Conservation (phyloP, 2,888 invertebrate species). For the Hypena proboscidalis region DNA sequence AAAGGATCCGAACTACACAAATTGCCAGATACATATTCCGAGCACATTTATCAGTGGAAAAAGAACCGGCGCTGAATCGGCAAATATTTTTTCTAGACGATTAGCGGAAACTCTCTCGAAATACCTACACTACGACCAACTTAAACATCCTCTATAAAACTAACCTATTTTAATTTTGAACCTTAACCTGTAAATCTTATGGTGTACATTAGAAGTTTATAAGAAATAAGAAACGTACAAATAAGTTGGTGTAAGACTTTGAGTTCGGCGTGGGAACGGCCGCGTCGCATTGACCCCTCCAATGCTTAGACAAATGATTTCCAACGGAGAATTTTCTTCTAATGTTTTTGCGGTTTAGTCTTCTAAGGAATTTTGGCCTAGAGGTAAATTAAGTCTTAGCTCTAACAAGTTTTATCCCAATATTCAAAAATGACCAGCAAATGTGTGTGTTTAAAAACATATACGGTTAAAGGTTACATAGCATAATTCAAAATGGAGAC, state of each 20-base stretch:
- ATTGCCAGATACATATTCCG: constrained; percentile 74
- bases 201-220: constrained; percentile 28
- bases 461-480: too few species aligned
- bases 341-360: constrained; percentile 56
- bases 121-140: constrained; percentile 64
- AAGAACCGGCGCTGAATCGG: constrained; percentile 73
- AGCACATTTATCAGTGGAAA: constrained; percentile 77
- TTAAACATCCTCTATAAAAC: constrained; percentile 28
- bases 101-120: constrained; percentile 78
- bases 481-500: too few species aligned
- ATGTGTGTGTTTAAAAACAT: too few species aligned
- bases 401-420: too few species aligned
- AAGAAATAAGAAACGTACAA: constrained; percentile 22
- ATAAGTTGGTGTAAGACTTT: constrained; percentile 42
- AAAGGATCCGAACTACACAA: constrained; percentile 65
- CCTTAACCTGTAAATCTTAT: constrained; percentile 37
- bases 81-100: constrained; percentile 83
- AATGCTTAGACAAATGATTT: constrained; percentile 81
- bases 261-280: constrained; percentile 78
- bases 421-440: too few species aligned
- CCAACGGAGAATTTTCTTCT: constrained; percentile 70
- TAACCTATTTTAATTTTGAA: not conserved
- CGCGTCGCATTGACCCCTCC: constrained; percentile 77
- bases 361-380: constrained; percentile 38
- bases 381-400: constrained; percentile 1